phyloP scores from a whole-genome alignment of 2,888 invertebrate species.

The Macrosiphum euphorbiae region DNA sequence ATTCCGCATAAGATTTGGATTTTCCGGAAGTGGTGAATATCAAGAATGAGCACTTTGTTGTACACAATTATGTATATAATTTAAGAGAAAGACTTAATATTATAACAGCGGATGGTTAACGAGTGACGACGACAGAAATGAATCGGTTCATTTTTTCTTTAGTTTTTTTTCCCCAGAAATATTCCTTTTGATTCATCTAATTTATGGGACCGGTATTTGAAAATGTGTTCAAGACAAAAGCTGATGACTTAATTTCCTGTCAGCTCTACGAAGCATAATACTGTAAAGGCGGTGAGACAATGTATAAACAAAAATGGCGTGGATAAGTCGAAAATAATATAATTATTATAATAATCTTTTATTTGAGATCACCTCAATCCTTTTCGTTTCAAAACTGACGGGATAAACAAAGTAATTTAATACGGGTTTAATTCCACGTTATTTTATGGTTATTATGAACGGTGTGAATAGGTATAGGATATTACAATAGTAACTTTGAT shows the following conservation, averaged over 20 bases:
- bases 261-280: not conserved
- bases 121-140: not conserved
- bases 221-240: slow-evolving; percentile 8
- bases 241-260: slow-evolving; percentile 36
- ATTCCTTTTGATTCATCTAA: not conserved
- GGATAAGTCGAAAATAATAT: not conserved
- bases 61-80: not conserved
- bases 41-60: not conserved
- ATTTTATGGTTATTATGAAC: not conserved
- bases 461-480: not conserved
- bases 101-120: not conserved
- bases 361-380: not conserved
- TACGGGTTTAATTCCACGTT: not conserved
- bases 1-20: not conserved
- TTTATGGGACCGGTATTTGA: not conserved
- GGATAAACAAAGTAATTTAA: not conserved
- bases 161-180: not conserved
- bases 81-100: not conserved
- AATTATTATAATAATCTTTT: slow-evolving; percentile 3
- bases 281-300: not conserved
- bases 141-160: not conserved
- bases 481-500: slow-evolving; percentile 8
- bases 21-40: not conserved
- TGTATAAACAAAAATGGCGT: not conserved
- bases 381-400: not conserved